phyloP scores from a whole-genome alignment of 1,140 invertebrate genomes.

The Lepidurus apus region DNA sequence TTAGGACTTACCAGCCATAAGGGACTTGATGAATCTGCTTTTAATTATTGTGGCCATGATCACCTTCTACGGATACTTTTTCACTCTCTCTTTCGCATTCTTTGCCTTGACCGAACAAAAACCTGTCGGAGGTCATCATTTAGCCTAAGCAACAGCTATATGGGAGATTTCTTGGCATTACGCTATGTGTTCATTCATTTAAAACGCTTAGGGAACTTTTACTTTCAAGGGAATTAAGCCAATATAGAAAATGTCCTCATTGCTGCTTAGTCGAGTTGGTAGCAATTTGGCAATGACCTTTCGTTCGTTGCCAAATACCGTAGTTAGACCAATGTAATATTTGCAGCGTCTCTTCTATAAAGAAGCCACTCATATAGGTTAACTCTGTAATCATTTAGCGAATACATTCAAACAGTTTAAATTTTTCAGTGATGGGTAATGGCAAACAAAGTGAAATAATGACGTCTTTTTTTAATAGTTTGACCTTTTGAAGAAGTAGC shows the following conservation, averaged over 20 bases:
- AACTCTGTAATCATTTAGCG: too few species aligned
- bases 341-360: too few species aligned
- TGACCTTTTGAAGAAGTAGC: too few species aligned
- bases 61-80: background rate
- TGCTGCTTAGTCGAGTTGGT: background rate
- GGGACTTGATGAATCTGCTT: conserved; percentile 12
- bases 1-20: background rate
- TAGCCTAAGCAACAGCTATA: conserved; percentile 7
- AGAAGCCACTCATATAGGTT: too few species aligned
- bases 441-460: too few species aligned
- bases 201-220: conserved; percentile 7
- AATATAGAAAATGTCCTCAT: background rate
- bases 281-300: background rate
- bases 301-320: background rate
- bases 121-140: conserved; percentile 17
- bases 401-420: too few species aligned
- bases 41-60: background rate
- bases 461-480: too few species aligned
- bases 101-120: conserved; percentile 8
- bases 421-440: too few species aligned
- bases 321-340: too few species aligned
- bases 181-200: background rate
- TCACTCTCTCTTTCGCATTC: conserved; percentile 21
- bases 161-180: background rate
- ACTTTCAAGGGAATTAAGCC: background rate